Base-by-base conservation (phyloP, 2,113 vertebrate species). In the Struthidea cinerea region DNA sequence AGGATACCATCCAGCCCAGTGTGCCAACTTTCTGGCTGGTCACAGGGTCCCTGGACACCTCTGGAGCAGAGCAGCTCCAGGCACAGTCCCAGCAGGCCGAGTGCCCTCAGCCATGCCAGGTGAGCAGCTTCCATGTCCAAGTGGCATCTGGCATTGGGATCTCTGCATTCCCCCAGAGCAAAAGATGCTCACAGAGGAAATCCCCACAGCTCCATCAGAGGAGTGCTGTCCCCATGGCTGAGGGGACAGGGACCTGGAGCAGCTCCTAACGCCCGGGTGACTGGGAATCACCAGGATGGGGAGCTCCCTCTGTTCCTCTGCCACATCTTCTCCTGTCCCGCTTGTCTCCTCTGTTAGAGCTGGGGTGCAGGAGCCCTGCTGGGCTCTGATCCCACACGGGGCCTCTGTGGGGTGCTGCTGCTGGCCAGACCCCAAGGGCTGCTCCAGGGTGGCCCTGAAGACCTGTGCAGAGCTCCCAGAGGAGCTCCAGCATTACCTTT, bases 401-500 rank as follows among this genome's bases (percentile, higher is more conserved):
- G 22, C 69, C 27, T 86, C 63, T 9, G 19, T 16, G 53, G 15
- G 33, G 7, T 56, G 55, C 49, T 77, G 71, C 60, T 68, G 24
- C 30, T 60, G 64, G 37, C 16, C 22, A 52, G n/a, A 68, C 11
- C 60, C 42, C 44, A 13, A 8, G 37, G 16, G 6, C 49, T 47
- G 56, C 35, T 68, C 28, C 19, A 23, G 61, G 10, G 13, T 55
- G 41, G 41, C 39, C 37, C 26, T n/a, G 67, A 28, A 42, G 32
- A 49, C 63, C 42, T 1, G 19, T 10, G 33, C 63, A 80, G 71
- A 88, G 76, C 50, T 82, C 67, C 39, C 0, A 3, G 59, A 35
- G 52, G 30, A 90, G 42, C 53, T 61, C 41, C 63, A 27, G 55
- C 18, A 13, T 98, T 98, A 99, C 99, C 99, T 99, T 98, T 99